Percentiles rank a stretch among this genome's conserved stretches.
Evolutionary conservation across 2,888 invertebrate genomes (phyloP).

Genomic region (Eueremaeus valkanovi): DNA sequence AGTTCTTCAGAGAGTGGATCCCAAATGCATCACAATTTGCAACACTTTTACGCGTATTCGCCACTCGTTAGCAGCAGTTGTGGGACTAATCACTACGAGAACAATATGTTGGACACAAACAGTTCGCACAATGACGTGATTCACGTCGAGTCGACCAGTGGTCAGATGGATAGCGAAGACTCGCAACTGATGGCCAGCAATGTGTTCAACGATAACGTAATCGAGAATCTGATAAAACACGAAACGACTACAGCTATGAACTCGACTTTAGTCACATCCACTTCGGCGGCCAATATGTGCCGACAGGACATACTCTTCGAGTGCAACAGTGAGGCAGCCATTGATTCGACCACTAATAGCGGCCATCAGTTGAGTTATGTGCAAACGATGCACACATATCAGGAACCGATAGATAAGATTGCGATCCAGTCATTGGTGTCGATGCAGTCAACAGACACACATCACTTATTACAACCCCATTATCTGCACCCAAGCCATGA

Average conservation of each 20-base stretch:
- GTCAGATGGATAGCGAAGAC: constrained; percentile 8
- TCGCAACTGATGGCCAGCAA: not conserved
- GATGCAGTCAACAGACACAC: constrained; percentile 5
- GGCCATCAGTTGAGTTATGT: constrained; percentile 19
- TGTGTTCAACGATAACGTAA: constrained; percentile 14
- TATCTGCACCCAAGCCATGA: constrained; percentile 2
- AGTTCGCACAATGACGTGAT: constrained; percentile 18
- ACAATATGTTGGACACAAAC: constrained; percentile 14
- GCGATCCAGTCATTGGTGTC: constrained; percentile 21
- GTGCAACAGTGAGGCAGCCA: constrained; percentile 24
- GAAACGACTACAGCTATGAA: constrained; percentile 19
- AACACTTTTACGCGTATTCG: constrained; percentile 37
- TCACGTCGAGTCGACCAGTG: constrained; percentile 32
- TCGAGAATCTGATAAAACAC: constrained; percentile 25
- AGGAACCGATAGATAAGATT: constrained; percentile 14
- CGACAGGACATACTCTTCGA: constrained; percentile 23
- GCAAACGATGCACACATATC: constrained; percentile 6
- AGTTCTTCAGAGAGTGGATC: not conserved
- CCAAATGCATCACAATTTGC: constrained; percentile 29
- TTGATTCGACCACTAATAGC: constrained; percentile 15
- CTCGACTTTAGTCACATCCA: constrained; percentile 19
- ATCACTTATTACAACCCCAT: constrained; percentile 32
- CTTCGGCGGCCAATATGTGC: constrained; percentile 15
- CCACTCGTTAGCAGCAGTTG: constrained; percentile 39
- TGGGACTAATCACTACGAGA: constrained; percentile 3